These are phyloP conservation scores for Tachina grossa DNA, from an alignment of 2,888 invertebrate genomes.

Conservation along the genomic window DNA sequence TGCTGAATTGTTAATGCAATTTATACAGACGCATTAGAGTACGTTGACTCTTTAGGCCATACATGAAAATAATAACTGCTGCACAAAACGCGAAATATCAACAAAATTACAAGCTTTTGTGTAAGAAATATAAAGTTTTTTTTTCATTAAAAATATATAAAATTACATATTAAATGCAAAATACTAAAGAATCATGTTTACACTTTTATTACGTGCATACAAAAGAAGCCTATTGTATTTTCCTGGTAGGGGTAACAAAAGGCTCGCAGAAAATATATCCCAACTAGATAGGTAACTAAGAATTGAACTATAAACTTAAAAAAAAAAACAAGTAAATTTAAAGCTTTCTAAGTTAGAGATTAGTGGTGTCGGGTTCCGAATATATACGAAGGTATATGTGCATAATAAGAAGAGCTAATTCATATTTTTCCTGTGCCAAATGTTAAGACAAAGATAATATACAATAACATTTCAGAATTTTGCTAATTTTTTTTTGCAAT, in stretches of 20 bases:
- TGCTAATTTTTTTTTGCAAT: no score
- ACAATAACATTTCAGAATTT: no score
- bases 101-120: constrained; percentile 64
- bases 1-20: constrained; percentile 60
- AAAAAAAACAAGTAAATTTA: background rate
- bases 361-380: no score
- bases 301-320: background rate
- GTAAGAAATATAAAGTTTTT: constrained; percentile 52
- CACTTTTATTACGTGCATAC: constrained; percentile 49
- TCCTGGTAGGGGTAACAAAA: constrained; percentile 1
- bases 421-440: no score
- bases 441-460: no score
- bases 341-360: background rate
- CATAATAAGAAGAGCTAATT: no score
- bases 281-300: background rate
- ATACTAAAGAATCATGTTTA: constrained; percentile 46
- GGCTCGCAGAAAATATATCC: background rate
- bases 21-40: constrained; percentile 68
- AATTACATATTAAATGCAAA: constrained; percentile 34
- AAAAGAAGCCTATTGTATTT: constrained; percentile 56
- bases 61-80: constrained; percentile 51
- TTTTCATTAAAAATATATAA: background rate
- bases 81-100: constrained; percentile 65
- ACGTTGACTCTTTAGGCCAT: constrained; percentile 67
- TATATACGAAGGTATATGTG: no score